A percentile compares a stretch with the other conserved stretches of the same genome.
Evolutionary conservation across 1,140 invertebrate species (phyloP).

Genomic region (Metopolophium dirhodum): DNA sequence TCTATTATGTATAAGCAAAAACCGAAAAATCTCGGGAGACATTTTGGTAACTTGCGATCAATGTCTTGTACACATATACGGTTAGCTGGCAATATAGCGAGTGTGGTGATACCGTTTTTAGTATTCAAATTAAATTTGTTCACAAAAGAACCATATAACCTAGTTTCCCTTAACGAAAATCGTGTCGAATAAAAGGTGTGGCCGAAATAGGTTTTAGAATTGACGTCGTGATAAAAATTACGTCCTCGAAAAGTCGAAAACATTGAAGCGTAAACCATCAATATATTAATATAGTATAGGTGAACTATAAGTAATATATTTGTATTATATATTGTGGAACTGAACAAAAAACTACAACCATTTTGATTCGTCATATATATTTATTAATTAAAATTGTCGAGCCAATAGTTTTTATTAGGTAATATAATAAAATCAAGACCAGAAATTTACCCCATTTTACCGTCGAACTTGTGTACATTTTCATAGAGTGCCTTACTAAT

Average conservation of each 20-base stretch:
- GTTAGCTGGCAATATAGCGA: background rate
- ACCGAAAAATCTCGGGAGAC: background rate
- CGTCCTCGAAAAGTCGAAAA: background rate
- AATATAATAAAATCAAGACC: background rate
- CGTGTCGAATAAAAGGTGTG: constrained; percentile 30
- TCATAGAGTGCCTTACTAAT: background rate
- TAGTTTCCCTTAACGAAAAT: constrained; percentile 11
- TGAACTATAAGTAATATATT: background rate
- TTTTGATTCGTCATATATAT: background rate
- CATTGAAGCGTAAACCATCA: background rate
- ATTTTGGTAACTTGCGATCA: background rate
- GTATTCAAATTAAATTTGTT: constrained; percentile 31
- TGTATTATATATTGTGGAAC: background rate
- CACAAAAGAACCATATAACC: background rate
- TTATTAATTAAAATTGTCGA: background rate
- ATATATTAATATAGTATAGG: background rate
- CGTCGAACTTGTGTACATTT: too few relatives aligned
- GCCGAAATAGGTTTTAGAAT: background rate
- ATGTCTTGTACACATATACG: background rate
- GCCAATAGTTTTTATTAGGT: too few relatives aligned
- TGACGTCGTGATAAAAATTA: constrained; percentile 7
- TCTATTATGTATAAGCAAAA: background rate
- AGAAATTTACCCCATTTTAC: too few relatives aligned
- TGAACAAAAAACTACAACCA: background rate
- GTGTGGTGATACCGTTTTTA: background rate